Evolutionary conservation across 2,113 vertebrate species (phyloP), one percentile per base, ranked within the genome.

Genomic region (Calypte anna): DNA sequence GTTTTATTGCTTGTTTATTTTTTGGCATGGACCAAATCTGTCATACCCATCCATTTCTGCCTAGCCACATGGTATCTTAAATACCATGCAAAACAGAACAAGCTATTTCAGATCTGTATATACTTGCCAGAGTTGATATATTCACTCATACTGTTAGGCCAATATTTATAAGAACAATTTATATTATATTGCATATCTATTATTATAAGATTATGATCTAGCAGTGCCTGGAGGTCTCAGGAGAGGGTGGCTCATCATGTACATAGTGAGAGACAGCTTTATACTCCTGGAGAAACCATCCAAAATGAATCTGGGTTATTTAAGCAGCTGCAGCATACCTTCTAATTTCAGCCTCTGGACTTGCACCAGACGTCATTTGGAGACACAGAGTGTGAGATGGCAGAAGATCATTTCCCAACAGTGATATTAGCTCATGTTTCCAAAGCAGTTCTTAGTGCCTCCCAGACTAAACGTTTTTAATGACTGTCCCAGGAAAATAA

Each of bases 321-420:
- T 86, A 92, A 96, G 80, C 80, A 94, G 76, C 88, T 92, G 86
- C 69, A 82, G 74, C 2, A 1, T 72, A 58, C 90, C 89, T 95
- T 91, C 80, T 96, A 95, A 96, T 96, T 95, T 96, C 88, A 95
- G 92, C 66, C 88, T 86, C 92, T 94, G 86, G 90, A 94, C 86
- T 90, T 82, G 62, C 50, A 95, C 69, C 73, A 94, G 82, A 92
- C 10, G 2, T 94, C 93, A 91, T 92, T 88, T 86, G 62, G 92
- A 96, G 88, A 90, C 19, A 6, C 36, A 64, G 68, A 43, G 66
- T 40, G 38, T 86, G 83, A 86, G 83, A 93, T 82, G 88, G 90
- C 50, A 94, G 82, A 83, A 94, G 82, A 91, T 79, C 73, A 88
- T 94, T 95, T 92, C 90, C 95, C 96, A 93, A 69, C 27, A 93